Percentiles rank a stretch among this genome's conserved stretches.
phyloP scores from a whole-genome alignment of 2,113 vertebrate genomes.

The Ammodytes marinus region DNA sequence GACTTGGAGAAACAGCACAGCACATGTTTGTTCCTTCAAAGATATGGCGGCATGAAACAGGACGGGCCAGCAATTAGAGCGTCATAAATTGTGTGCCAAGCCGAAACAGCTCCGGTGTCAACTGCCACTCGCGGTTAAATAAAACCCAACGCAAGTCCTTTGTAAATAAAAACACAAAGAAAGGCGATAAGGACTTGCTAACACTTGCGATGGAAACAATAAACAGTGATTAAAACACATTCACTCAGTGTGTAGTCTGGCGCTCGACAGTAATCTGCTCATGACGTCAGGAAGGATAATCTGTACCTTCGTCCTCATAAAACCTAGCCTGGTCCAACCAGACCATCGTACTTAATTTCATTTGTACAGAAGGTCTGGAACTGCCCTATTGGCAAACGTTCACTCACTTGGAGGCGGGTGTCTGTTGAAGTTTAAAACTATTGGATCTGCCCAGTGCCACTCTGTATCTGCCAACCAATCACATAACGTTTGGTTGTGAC shows the following conservation, averaged over 20 bases:
- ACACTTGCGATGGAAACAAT: slow-evolving; percentile 6
- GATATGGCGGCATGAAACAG: slow-evolving; percentile 39
- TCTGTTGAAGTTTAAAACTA: no score
- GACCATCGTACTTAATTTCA: no score
- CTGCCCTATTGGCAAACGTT: no score
- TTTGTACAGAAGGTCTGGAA: no score
- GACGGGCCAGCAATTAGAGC: slow-evolving; percentile 57
- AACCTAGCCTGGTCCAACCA: no score
- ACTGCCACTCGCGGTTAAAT: slow-evolving; percentile 56
- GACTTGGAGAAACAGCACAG: slow-evolving; percentile 59
- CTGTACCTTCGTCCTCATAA: neutral
- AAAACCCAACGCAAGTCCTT: slow-evolving; percentile 34
- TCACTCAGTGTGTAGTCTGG: neutral
- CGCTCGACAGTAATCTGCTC: neutral
- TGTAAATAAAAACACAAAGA: slow-evolving; percentile 25
- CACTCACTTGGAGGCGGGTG: no score
- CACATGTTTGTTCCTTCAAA: slow-evolving; percentile 66
- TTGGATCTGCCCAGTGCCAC: no score
- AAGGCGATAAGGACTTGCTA: neutral
- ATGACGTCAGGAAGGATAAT: neutral
- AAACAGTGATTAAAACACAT: neutral
- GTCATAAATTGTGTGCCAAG: slow-evolving; percentile 63
- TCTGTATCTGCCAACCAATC: no score
- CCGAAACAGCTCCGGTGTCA: slow-evolving; percentile 27
- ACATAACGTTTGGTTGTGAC: no score